A percentile compares a stretch with the other conserved stretches of the same genome.
Conservation (phyloP, 1,140 invertebrate species). For the Homarus americanus region DNA sequence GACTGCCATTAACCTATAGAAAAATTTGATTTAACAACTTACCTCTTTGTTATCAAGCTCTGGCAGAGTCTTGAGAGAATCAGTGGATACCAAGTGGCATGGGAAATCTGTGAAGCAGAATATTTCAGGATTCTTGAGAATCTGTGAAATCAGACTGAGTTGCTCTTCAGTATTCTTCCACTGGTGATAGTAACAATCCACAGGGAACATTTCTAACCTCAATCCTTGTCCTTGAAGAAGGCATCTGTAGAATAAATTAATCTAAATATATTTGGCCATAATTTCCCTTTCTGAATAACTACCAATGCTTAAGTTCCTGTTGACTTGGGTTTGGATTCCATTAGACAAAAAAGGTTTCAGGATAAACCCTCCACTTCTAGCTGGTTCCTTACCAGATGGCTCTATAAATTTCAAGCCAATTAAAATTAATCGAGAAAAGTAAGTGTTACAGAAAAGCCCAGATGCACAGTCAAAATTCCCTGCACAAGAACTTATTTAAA, state of each 20-base stretch:
- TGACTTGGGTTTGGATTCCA: too few relatives aligned
- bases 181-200: constrained; percentile 91
- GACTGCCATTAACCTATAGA: too few relatives aligned
- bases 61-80: constrained; percentile 93
- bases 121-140: constrained; percentile 93
- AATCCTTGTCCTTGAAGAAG: constrained; percentile 67
- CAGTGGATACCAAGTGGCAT: constrained; percentile 89
- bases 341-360: too few relatives aligned
- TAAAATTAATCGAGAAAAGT: too few relatives aligned
- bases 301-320: too few relatives aligned
- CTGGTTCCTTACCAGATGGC: too few relatives aligned
- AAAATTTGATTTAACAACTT: constrained; percentile 74
- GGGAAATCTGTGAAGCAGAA: constrained; percentile 96
- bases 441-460: too few relatives aligned
- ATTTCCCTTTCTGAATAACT: neutral
- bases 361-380: too few relatives aligned
- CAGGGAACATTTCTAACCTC: constrained; percentile 87
- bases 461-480: too few relatives aligned
- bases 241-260: constrained; percentile 19
- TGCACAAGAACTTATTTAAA: too few relatives aligned
- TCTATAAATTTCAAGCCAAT: too few relatives aligned
- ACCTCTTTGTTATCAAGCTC: constrained; percentile 96
- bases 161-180: constrained; percentile 94
- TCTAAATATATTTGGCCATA: neutral
- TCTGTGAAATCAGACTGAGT: constrained; percentile 90